These are phyloP conservation scores for Ascaphus truei DNA, from an alignment of 2,113 vertebrate genomes.

Conservation along the genomic window DNA sequence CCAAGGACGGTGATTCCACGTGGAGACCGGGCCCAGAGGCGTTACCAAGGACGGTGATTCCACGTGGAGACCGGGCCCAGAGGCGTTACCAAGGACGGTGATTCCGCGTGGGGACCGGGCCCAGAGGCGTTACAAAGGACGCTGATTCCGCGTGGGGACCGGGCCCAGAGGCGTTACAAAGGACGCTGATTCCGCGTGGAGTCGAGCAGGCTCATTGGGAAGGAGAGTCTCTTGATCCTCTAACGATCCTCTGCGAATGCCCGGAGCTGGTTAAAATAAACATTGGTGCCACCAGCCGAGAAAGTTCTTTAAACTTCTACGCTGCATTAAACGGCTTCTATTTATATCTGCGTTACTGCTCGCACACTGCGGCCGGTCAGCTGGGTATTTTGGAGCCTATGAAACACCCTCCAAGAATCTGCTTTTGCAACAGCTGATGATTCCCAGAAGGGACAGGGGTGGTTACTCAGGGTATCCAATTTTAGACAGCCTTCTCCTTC, in stretches of 20 bases:
- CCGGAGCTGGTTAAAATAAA: slow-evolving; percentile 52
- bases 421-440: slow-evolving; percentile 51
- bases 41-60: too few relatives aligned
- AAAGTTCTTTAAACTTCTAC: slow-evolving; percentile 66
- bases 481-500: slow-evolving; percentile 37
- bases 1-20: too few relatives aligned
- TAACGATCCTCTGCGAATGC: not conserved
- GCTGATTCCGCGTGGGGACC: too few relatives aligned
- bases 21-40: too few relatives aligned
- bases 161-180: not conserved
- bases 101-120: too few relatives aligned
- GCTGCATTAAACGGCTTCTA: slow-evolving; percentile 45
- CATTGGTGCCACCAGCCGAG: slow-evolving; percentile 47
- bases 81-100: too few relatives aligned
- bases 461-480: not conserved
- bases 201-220: slow-evolving; percentile 11
- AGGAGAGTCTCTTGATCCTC: slow-evolving; percentile 6
- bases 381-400: slow-evolving; percentile 66
- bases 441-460: slow-evolving; percentile 34
- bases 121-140: too few relatives aligned
- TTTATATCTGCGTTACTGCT: slow-evolving; percentile 52
- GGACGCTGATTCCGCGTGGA: not conserved
- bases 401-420: slow-evolving; percentile 66
- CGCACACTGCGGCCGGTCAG: slow-evolving; percentile 56
- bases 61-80: too few relatives aligned